Evolutionary conservation across 2,113 vertebrate species (phyloP).

Genomic region (human): GRCh38 chr22:40986001-40986500

Average conservation of each 20-base stretch:
- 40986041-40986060: too few species aligned
- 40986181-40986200: too few species aligned
- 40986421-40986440: background rate
- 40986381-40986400: background rate
- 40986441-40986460: background rate
- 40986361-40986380: background rate
- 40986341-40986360: background rate
- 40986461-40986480: background rate
- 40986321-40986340: background rate
- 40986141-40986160: too few species aligned
- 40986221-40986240: too few species aligned
- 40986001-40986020: too few species aligned
- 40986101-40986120: fast-evolving
- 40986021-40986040: too few species aligned
- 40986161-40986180: too few species aligned
- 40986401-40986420: background rate
- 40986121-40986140: too few species aligned
- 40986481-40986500: background rate
- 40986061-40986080: too few species aligned
- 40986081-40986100: too few species aligned
- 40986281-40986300: background rate
- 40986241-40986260: too few species aligned
- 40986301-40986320: background rate
- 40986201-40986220: too few species aligned
- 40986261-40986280: background rate